Conservation (phyloP, 2,113 vertebrate genomes). For the Turnix velox region DNA sequence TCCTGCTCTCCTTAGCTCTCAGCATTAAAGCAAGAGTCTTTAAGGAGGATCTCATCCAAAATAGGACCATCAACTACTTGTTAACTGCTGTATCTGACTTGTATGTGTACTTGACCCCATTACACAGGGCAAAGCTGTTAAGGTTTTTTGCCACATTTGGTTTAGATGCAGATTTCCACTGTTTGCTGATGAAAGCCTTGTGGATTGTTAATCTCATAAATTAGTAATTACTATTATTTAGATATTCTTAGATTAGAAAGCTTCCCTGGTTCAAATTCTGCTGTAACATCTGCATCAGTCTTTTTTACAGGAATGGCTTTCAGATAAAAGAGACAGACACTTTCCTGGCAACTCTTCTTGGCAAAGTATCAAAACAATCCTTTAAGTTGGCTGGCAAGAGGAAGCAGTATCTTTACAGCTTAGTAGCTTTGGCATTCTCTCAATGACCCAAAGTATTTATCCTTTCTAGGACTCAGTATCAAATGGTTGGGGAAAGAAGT, state of each 20-base stretch:
- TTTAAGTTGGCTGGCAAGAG: not conserved
- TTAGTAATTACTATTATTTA: not conserved
- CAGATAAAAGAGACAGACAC: not conserved
- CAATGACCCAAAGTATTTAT: conserved; percentile 19
- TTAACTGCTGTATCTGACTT: not conserved
- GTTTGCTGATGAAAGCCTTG: not conserved
- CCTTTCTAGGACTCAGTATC: not conserved
- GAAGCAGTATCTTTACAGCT: conserved; percentile 32
- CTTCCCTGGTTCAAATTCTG: not conserved
- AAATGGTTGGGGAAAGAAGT: not conserved
- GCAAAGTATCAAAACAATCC: not conserved
- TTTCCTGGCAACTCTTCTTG: conserved; percentile 20
- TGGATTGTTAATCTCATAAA: not conserved
- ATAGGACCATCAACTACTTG: not conserved
- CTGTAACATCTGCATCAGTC: not conserved
- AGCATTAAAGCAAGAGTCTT: not conserved
- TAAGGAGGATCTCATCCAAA: not conserved
- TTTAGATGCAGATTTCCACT: not conserved
- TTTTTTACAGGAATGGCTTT: not conserved
- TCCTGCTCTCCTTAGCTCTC: not conserved
- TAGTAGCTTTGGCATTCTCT: conserved; percentile 15
- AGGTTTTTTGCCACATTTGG: not conserved
- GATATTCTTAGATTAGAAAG: not conserved
- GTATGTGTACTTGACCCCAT: not conserved
- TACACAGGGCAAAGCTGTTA: not conserved